Conservation (phyloP, 37 sponge, comb jelly and placozoan species). For the Petrosia ficiformis region DNA sequence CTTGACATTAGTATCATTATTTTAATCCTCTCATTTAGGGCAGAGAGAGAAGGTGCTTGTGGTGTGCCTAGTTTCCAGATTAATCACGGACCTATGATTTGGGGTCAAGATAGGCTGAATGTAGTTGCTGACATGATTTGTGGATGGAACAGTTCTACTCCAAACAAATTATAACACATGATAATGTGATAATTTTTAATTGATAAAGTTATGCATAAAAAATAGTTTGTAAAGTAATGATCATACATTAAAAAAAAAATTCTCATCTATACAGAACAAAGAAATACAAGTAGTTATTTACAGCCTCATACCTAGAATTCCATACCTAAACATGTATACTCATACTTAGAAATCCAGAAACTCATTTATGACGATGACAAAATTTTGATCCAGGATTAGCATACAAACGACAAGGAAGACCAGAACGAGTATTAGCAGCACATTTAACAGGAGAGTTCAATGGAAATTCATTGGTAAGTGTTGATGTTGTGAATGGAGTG, state of each 20-base stretch:
- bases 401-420: neutral
- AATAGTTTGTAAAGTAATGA: too few relatives aligned
- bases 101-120: slow-evolving; percentile 89
- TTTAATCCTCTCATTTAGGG: slow-evolving; percentile 45
- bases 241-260: too few relatives aligned
- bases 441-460: neutral
- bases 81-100: slow-evolving; percentile 60
- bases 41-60: slow-evolving; percentile 69
- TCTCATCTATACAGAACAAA: too few relatives aligned
- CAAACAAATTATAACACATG: too few relatives aligned
- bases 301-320: too few relatives aligned
- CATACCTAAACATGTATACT: too few relatives aligned
- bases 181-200: too few relatives aligned
- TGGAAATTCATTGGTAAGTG: neutral
- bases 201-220: too few relatives aligned
- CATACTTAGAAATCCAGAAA: too few relatives aligned
- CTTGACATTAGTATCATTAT: neutral
- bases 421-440: neutral
- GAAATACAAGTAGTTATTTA: too few relatives aligned
- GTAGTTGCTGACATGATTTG: slow-evolving; percentile 89
- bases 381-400: neutral
- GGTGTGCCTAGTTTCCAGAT: slow-evolving; percentile 89
- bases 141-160: slow-evolving; percentile 70
- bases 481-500: too few relatives aligned
- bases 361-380: neutral